phyloP scores from a whole-genome alignment of 2,113 vertebrate species.

The Chunga burmeisteri region DNA sequence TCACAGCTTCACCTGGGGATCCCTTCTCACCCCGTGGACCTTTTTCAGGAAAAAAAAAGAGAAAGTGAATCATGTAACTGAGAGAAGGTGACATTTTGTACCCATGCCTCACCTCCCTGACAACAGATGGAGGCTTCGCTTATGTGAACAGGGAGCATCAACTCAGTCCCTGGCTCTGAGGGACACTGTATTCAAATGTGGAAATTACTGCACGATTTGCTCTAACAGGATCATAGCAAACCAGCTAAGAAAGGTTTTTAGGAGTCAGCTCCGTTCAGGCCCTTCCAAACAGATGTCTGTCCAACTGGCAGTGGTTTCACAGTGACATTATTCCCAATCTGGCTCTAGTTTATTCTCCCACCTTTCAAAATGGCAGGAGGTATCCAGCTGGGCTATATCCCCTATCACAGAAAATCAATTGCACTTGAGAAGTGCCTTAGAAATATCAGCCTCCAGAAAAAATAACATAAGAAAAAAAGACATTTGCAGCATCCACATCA shows the following conservation, averaged over 20 bases:
- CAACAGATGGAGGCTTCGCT: not conserved
- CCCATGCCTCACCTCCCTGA: not conserved
- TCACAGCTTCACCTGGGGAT: constrained; percentile 72
- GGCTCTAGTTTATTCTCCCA: not conserved
- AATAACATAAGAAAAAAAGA: not conserved
- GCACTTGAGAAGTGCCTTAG: not conserved
- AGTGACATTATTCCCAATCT: not conserved
- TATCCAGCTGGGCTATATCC: not conserved
- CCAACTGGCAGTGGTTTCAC: not conserved
- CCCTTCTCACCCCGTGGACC: constrained; percentile 82
- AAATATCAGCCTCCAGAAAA: not conserved
- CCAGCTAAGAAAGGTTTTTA: not conserved
- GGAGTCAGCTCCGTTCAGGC: not conserved
- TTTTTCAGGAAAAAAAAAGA: not conserved
- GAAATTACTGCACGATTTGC: not conserved
- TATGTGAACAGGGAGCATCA: not conserved
- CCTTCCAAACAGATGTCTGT: not conserved
- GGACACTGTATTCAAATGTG: not conserved
- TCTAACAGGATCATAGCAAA: not conserved
- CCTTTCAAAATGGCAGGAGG: not conserved
- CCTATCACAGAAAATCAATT: not conserved
- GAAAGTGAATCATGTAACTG: not conserved
- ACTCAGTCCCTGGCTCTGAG: not conserved
- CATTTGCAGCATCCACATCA: not conserved
- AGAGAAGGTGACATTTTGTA: not conserved